Base-by-base conservation (phyloP, 2,797 vertebrate genomes). In the Xiphophorus birchmanni region DNA sequence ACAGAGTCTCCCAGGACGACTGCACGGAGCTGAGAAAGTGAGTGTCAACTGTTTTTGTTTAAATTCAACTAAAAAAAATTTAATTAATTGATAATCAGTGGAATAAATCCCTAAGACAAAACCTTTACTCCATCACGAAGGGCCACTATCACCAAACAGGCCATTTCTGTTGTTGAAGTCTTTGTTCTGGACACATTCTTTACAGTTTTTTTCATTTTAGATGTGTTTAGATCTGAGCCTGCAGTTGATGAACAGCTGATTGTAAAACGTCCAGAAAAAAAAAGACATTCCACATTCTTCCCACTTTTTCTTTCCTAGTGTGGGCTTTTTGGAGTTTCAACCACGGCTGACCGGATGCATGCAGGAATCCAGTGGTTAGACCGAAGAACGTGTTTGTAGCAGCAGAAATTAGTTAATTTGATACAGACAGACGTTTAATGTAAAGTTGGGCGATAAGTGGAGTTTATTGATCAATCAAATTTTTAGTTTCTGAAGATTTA, bases 1-100 rank as follows among this genome's bases (percentile, higher is more conserved):
- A 96, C 86, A 93, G 96, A 76, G 90, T 95, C 0, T 84, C 93
- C 0, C 94, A 96, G 88, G 97, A 99, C 0, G 97, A 99, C 91
- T 95, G 96, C 83, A 96, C 93, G 0, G 97, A 97, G 91, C 93
- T 98, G 80, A 97, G 96, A 88, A 98, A 97, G 98, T 99, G 90
- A 97, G 97, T 89, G 23, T 4, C 18, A 21, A 67, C 1, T 5
- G 76, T 73, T 78, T 85, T 37, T 42, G 35, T 9, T 67, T 10
- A 3, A 12, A 42, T 69, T 69, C 65, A 87, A 84, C 74, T 37
- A 76, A 83, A 83, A 40, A 23, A 0, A 50, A 78, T 77, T 58
- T 79, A 60, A 71, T 73, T 3, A 81, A 73, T 69, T 74, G 78
- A 84, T 86, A 4, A 69, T 83, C 35, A 73, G 50, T 13, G 5